Evolutionary conservation across 1,140 invertebrate genomes (phyloP).

Genomic region (Charaxes varanes): DNA sequence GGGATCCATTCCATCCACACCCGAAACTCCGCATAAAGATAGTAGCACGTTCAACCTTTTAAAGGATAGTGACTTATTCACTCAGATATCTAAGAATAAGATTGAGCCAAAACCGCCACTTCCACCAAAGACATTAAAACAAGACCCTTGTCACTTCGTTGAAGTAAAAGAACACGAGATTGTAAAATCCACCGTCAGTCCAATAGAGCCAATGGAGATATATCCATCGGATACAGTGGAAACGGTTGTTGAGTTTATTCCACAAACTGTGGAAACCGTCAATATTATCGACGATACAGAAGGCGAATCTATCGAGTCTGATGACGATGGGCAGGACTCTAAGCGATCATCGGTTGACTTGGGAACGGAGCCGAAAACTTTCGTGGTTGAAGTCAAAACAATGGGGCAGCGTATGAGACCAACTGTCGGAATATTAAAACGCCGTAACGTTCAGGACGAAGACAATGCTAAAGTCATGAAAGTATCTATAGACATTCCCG

Average conservation of each 20-base stretch:
- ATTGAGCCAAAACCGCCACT: constrained; percentile 28
- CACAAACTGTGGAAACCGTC: constrained; percentile 45
- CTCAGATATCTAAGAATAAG: constrained; percentile 79
- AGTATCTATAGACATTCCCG: constrained; percentile 33
- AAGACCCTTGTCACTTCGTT: constrained; percentile 69
- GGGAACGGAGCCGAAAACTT: constrained; percentile 55
- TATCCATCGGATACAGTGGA: constrained; percentile 40
- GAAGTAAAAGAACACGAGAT: constrained; percentile 76
- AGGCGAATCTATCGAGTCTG: constrained; percentile 75
- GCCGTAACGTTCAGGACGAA: constrained; percentile 27
- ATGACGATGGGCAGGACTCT: constrained; percentile 53
- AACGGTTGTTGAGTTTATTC: constrained; percentile 46
- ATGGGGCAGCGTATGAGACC: constrained; percentile 54
- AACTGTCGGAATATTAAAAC: constrained; percentile 57
- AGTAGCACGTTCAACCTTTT: constrained; percentile 76
- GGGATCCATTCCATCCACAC: constrained; percentile 34
- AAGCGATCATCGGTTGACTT: constrained; percentile 31
- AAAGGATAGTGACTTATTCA: constrained; percentile 81
- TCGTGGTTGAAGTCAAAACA: constrained; percentile 55
- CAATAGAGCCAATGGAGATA: constrained; percentile 48
- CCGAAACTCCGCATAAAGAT: constrained; percentile 32
- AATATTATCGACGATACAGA: constrained; percentile 74
- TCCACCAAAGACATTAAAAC: constrained; percentile 15
- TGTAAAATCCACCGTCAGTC: constrained; percentile 72
- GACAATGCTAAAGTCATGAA: constrained; percentile 31